These are phyloP conservation scores for Lemur catta DNA, from an alignment of 2,797 vertebrate genomes.

Conservation along the genomic window DNA sequence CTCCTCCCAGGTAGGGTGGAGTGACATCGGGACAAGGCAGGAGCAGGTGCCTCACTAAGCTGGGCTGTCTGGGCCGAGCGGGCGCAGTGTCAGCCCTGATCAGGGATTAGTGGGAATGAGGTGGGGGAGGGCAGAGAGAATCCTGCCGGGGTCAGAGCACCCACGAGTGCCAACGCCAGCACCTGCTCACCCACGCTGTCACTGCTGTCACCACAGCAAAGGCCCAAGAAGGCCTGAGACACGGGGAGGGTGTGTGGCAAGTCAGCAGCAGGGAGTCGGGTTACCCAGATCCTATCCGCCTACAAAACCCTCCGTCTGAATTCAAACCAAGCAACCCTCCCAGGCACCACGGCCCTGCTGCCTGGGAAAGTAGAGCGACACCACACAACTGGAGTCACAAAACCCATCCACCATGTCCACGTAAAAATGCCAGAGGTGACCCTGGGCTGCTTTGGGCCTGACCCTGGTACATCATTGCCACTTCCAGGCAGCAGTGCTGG, in stretches of 20 bases:
- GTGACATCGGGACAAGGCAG: neutral
- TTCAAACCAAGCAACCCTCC: neutral
- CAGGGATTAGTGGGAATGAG: constrained; percentile 38
- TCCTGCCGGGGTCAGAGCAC: neutral
- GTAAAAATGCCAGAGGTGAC: neutral
- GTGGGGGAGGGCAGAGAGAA: neutral
- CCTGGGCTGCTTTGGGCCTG: neutral
- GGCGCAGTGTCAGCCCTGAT: constrained; percentile 32
- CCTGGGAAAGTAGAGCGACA: neutral
- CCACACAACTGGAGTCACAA: neutral
- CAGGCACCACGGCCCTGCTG: neutral
- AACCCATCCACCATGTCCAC: neutral
- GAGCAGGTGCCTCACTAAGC: neutral
- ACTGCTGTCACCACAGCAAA: rapidly evolving
- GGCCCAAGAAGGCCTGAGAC: neutral
- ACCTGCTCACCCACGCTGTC: neutral
- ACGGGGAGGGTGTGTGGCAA: neutral
- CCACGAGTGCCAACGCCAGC: neutral
- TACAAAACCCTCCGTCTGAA: neutral
- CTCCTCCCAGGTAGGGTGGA: neutral
- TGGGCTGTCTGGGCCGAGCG: neutral
- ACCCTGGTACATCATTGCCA: rapidly evolving
- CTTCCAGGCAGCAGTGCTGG: neutral
- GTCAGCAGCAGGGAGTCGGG: neutral
- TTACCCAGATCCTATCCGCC: neutral